Base-by-base conservation (phyloP, 2,888 invertebrate species). In the Baccha elongata region DNA sequence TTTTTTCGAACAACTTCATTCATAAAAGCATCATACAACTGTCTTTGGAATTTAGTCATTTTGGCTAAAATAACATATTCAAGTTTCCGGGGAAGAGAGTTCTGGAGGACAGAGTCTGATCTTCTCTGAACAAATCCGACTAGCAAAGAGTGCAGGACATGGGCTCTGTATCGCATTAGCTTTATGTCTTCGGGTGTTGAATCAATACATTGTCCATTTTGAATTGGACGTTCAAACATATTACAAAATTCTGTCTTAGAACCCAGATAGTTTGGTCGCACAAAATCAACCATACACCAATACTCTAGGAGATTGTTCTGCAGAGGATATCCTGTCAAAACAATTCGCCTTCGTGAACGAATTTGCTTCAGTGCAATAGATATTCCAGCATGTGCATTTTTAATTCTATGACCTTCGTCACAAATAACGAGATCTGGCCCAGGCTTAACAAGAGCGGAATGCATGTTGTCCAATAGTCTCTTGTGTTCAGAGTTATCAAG, bases 241-340 rank as follows among this genome's bases (percentile, higher is more conserved):
- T 99, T 98, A 88, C 96, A 96, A 90, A 99, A 99, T 90, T 99
- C 98, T 0, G 97, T 97, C 90, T 98, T 97, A 19, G 97, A 97
- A 75, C 99, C 99, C 40, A 99, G 93, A 91, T 98, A 99, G 91
- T 98, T 98, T 0, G 99, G 99, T 19, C 99, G 87, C 0, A 99
- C 99, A 91, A 99, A 99, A 89, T 99, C 99, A 0, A 99, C 98
- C 99, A 99, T 99, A 89, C 99, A 99, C 98, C 98, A 98, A 90
- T 98, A 98, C 89, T 97, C 98, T 69, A 98, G 91, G 15, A 99
- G 92, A 90, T 99, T 99, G 90, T 99, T 99, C 91, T 99, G 99
- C 10, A 99, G 92, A 0, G 99, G 99, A 91, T 99, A 99, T 2
- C 99, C 99, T 2, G 99, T 99, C 26, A 99, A 92, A 0, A 99